A percentile compares a stretch with the other conserved stretches of the same genome.
Evolutionary conservation across 2,113 vertebrate species (phyloP).

Genomic region (Accipiter cooperii): DNA sequence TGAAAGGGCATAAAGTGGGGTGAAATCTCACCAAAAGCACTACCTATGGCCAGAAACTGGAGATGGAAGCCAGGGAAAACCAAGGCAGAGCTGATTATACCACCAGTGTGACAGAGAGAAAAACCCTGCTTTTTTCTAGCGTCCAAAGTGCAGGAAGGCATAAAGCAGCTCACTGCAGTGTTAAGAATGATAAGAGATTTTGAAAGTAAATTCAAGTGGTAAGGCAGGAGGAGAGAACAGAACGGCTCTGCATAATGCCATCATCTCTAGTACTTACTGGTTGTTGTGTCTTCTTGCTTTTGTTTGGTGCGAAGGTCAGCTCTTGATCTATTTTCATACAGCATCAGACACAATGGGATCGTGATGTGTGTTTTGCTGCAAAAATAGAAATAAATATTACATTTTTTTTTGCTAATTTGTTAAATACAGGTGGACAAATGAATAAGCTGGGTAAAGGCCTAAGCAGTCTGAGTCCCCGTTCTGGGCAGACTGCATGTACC

Average conservation of each 20-base stretch:
- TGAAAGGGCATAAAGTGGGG: not conserved
- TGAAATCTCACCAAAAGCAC: not conserved
- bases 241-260: not conserved
- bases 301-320: not conserved
- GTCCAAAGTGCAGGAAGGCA: not conserved
- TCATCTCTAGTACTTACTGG: not conserved
- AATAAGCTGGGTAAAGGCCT: not conserved
- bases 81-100: not conserved
- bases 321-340: not conserved
- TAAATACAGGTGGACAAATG: not conserved
- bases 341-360: not conserved
- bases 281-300: not conserved
- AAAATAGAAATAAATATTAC: not conserved
- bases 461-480: not conserved
- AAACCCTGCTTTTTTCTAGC: rapidly evolving
- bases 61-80: not conserved
- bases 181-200: not conserved
- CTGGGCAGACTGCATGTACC: not conserved
- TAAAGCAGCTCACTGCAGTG: not conserved
- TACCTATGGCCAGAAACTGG: not conserved
- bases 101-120: not conserved
- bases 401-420: not conserved
- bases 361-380: not conserved
- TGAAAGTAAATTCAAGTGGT: not conserved
- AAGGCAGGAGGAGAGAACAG: not conserved